These are phyloP conservation scores for Esperia sulphurella DNA, from an alignment of 2,888 invertebrate genomes.

Conservation along the genomic window DNA sequence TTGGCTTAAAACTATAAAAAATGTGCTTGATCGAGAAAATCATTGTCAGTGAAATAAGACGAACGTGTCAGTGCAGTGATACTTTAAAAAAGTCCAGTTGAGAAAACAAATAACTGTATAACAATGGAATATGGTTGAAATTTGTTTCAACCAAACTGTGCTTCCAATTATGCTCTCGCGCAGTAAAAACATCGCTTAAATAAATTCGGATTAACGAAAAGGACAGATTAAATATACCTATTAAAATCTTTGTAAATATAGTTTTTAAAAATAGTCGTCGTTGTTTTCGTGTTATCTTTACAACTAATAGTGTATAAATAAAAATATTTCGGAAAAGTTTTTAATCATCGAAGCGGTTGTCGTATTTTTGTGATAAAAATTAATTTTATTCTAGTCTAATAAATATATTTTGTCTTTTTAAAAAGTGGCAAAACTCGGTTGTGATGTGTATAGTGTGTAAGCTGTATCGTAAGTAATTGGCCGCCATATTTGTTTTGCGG, in stretches of 20 bases:
- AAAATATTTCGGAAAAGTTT: constrained; percentile 53
- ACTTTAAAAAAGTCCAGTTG: constrained; percentile 56
- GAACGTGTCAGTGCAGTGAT: constrained; percentile 64
- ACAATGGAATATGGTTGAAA: constrained; percentile 79
- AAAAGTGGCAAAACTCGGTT: constrained; percentile 77
- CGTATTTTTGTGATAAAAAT: constrained; percentile 76
- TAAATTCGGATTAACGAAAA: constrained; percentile 15
- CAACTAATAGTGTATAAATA: constrained; percentile 21
- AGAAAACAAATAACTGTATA: constrained; percentile 57
- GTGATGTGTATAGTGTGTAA: constrained; percentile 75
- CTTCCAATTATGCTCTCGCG: constrained; percentile 60
- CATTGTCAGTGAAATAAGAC: constrained; percentile 49
- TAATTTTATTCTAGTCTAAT: constrained; percentile 28
- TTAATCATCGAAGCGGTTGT: constrained; percentile 78
- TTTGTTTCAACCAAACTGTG: constrained; percentile 54
- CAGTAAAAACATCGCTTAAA: constrained; percentile 43
- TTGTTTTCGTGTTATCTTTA: constrained; percentile 58
- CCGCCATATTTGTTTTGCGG: constrained; percentile 11
- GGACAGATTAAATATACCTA: constrained; percentile 42
- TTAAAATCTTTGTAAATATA: constrained; percentile 25
- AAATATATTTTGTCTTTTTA: constrained; percentile 29
- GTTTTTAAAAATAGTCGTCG: constrained; percentile 37
- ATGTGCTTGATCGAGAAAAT: constrained; percentile 70
- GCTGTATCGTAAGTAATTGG: constrained; percentile 57
- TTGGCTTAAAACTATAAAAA: constrained; percentile 56